Percentiles rank a stretch among this genome's conserved stretches.
phyloP scores from a whole-genome alignment of 2,888 invertebrate genomes.

The Tetanocera ferruginea region DNA sequence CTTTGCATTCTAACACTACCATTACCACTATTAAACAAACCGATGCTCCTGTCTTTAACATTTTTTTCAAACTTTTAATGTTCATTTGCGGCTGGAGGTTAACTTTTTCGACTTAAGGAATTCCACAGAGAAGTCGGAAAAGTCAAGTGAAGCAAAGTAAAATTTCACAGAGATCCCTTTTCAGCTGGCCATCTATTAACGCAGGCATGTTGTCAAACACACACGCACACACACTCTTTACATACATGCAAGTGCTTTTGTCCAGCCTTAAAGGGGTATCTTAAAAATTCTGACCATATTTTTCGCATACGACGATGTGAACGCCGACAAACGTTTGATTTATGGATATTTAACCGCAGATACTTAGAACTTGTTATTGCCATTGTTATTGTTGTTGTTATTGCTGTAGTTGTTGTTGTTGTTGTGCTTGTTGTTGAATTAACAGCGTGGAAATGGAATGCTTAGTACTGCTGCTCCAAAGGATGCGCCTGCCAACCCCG shows the following conservation, averaged over 20 bases:
- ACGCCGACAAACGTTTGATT: slow-evolving; percentile 61
- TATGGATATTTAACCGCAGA: slow-evolving; percentile 69
- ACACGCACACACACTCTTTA: background rate
- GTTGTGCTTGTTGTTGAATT: slow-evolving; percentile 18
- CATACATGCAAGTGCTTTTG: slow-evolving; percentile 41
- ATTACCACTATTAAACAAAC: too few relatives aligned
- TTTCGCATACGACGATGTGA: slow-evolving; percentile 13
- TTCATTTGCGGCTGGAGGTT: slow-evolving; percentile 61
- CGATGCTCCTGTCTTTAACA: slow-evolving; percentile 5
- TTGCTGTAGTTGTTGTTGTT: slow-evolving; percentile 31
- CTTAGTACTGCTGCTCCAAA: slow-evolving; percentile 48
- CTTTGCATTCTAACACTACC: too few relatives aligned
- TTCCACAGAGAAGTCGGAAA: slow-evolving; percentile 48
- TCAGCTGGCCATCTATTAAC: slow-evolving; percentile 21
- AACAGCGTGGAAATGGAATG: slow-evolving; percentile 48
- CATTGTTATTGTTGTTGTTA: slow-evolving; percentile 40
- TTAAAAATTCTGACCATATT: slow-evolving; percentile 55
- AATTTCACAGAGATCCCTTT: background rate
- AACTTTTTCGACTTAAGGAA: slow-evolving; percentile 53
- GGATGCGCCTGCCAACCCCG: slow-evolving; percentile 51
- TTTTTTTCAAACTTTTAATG: slow-evolving; percentile 53
- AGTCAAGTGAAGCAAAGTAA: slow-evolving; percentile 28
- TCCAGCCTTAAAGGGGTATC: slow-evolving; percentile 54
- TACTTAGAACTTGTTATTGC: slow-evolving; percentile 51
- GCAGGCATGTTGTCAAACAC: slow-evolving; percentile 1